A percentile compares a stretch with the other conserved stretches of the same genome.
These are phyloP conservation scores for Galaxias olidus DNA, from an alignment of 2,797 vertebrate genomes.

Conservation along the genomic window DNA sequence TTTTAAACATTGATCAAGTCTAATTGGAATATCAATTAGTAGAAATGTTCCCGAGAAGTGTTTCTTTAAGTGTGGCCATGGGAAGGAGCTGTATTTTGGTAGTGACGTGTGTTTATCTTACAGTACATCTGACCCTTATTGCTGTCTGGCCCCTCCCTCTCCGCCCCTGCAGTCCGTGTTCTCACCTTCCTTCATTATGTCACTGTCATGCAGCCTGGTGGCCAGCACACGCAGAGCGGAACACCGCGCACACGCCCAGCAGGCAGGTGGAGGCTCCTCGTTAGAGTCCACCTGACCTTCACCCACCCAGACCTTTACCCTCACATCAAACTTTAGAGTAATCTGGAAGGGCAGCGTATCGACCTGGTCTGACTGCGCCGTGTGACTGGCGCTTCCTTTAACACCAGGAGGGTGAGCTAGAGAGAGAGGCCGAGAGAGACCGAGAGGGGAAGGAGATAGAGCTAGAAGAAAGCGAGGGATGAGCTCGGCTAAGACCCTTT, in stretches of 20 bases:
- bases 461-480: background rate
- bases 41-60: too few relatives aligned
- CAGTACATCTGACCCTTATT: background rate
- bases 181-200: background rate
- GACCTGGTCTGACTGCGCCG: too few relatives aligned
- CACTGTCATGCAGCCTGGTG: background rate
- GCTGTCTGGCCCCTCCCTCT: background rate
- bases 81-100: too few relatives aligned
- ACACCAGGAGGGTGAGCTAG: too few relatives aligned
- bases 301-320: background rate
- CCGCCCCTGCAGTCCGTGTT: background rate
- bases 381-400: too few relatives aligned
- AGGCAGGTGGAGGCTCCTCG: background rate
- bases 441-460: background rate
- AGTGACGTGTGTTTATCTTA: background rate
- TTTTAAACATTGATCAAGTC: too few relatives aligned
- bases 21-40: too few relatives aligned
- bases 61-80: too few relatives aligned
- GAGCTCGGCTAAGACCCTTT: conserved; percentile 14
- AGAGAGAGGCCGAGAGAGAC: too few relatives aligned
- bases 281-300: too few relatives aligned
- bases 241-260: background rate
- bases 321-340: too few relatives aligned
- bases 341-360: too few relatives aligned
- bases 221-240: conserved; percentile 1